These are phyloP conservation scores for Synchiropus splendidus DNA, from an alignment of 2,113 vertebrate genomes.

Conservation along the genomic window DNA sequence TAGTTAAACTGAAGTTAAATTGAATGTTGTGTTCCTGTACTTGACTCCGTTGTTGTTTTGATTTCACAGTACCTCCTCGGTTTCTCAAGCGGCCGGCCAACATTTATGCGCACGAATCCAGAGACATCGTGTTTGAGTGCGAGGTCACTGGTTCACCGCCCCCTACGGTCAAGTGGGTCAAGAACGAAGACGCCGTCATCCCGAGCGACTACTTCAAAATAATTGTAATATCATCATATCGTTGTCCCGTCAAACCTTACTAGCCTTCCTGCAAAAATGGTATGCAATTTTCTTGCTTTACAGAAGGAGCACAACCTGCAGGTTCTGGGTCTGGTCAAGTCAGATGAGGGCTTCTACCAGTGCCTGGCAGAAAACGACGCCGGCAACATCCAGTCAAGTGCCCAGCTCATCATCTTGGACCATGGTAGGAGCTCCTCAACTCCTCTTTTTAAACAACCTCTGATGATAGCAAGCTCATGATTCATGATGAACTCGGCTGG, in stretches of 20 bases:
- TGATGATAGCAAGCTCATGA: no score
- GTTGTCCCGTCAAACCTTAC: no score
- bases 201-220: constrained; percentile 99
- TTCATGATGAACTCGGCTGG: no score
- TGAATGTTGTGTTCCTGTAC: no score
- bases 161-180: constrained; percentile 93
- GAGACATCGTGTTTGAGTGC: constrained; percentile 93
- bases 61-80: constrained; percentile 72
- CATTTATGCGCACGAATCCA: constrained; percentile 89
- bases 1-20: no score
- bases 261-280: no score
- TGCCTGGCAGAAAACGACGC: constrained; percentile 94
- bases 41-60: no score
- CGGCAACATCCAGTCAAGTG: constrained; percentile 86
- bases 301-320: constrained; percentile 97
- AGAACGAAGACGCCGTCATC: constrained; percentile 94
- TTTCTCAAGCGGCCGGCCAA: constrained; percentile 79
- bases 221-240: constrained; percentile 72
- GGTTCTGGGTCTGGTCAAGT: constrained; percentile 92
- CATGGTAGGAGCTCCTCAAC: constrained; percentile 73
- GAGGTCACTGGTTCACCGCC: constrained; percentile 83
- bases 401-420: constrained; percentile 92
- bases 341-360: constrained; percentile 97
- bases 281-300: no score
- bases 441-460: no score